Evolutionary conservation across 2,888 invertebrate species (phyloP), one percentile per base, ranked within the genome.

Genomic region (Ellobium chinense): DNA sequence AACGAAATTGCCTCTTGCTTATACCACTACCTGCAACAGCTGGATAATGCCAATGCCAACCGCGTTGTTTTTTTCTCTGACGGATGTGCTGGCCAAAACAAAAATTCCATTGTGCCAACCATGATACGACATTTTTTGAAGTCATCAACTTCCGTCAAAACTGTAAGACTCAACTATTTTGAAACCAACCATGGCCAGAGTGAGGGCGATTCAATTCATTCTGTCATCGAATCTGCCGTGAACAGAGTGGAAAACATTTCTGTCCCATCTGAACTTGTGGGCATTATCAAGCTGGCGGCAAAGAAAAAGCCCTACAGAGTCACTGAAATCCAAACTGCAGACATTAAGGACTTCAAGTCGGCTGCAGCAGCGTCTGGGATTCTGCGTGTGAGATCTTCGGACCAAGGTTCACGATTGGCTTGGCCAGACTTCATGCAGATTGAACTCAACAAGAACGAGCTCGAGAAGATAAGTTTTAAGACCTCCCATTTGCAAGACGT

Each of bases 151-250:
- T 24, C 36, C 56, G 7, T 58, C 2, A 12, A 56, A 27, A 29
- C 29, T 14, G 14, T 72, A 29, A 27, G 29, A 4, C 21, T 56
- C 21, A 39, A 29, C 56, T 72, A 31, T 31, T 72, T 72, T 72
- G 31, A 56, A 72, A 72, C 72, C 27, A 72, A 72, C 56, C 72
- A 72, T 56, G 72, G 56, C 18, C 72, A 72, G 72, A 29, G 29
- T 72, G 46, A 46, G 54, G 56, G 56, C 2, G 72, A 72, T 29
- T 56, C 62, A 21, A 37, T 69, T 5, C 69, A 69, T 24, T n/a
- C n/a, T 24, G 72, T 72, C 18, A 31, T 56, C 14, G 56, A 72
- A 56, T 21, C 31, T 14, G 72, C 72, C 5, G 9, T 72, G 5
- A 56, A 37, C 3, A 56, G 58, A 7, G 56, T 72, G 27, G 21